phyloP scores from a whole-genome alignment of 2,797 vertebrate species.

The Eupleurogrammus muticus region DNA sequence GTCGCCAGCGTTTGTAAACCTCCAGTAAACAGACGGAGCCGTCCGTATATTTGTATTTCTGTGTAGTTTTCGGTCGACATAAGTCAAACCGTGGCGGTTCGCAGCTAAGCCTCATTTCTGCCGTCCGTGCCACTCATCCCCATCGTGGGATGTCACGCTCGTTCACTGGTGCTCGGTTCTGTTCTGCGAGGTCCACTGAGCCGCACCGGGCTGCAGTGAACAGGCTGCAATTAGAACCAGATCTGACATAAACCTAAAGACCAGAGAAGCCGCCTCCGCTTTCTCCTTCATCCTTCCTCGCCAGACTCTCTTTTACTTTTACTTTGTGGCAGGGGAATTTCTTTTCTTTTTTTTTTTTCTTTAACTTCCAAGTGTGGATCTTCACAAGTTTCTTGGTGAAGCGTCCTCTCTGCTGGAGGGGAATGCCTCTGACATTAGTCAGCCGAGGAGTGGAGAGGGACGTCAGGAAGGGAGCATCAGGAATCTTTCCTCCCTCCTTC shows the following conservation, averaged over 20 bases:
- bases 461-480: constrained; percentile 47
- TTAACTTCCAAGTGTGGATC: constrained; percentile 44
- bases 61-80: constrained; percentile 46
- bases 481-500: constrained; percentile 62
- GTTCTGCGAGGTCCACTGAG: constrained; percentile 12
- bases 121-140: constrained; percentile 13
- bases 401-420: constrained; percentile 44
- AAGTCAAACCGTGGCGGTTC: constrained; percentile 41
- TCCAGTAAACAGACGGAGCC: constrained; percentile 46
- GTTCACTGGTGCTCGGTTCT: constrained; percentile 29
- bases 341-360: constrained; percentile 44
- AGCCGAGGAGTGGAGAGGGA: constrained; percentile 45
- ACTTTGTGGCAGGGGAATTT: constrained; percentile 21
- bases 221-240: constrained; percentile 56
- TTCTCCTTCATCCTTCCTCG: constrained; percentile 20
- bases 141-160: constrained; percentile 29
- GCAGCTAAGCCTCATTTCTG: constrained; percentile 44
- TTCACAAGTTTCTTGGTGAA: constrained; percentile 57
- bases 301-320: constrained; percentile 24
- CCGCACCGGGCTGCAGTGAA: constrained; percentile 13
- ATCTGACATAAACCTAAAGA: constrained; percentile 21
- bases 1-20: constrained; percentile 68
- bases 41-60: constrained; percentile 54
- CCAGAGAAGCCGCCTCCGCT: constrained; percentile 20
- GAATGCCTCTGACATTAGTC: constrained; percentile 75